Evolutionary conservation across 2,797 vertebrate species (phyloP).

Genomic region (Natrix natrix): DNA sequence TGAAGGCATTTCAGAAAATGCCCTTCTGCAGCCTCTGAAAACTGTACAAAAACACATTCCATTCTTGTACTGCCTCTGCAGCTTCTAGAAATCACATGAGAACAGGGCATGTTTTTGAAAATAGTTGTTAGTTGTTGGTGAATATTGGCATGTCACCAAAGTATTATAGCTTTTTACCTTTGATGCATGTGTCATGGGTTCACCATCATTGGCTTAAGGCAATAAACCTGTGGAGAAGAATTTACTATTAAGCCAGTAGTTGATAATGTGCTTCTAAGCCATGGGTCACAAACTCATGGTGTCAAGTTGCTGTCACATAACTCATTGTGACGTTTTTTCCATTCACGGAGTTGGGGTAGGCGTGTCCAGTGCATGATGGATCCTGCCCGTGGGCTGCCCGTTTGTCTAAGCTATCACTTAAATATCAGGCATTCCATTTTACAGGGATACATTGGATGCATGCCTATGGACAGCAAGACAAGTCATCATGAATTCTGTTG

Average conservation of each 20-base stretch:
- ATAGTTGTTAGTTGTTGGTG: background rate
- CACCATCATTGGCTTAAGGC: background rate
- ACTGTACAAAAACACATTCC: background rate
- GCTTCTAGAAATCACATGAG: background rate
- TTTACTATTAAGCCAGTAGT: background rate
- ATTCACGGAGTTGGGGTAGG: too few species aligned
- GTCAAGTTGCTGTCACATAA: too few species aligned
- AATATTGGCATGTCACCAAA: background rate
- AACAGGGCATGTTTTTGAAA: background rate
- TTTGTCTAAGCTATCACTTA: background rate
- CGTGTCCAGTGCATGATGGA: too few species aligned
- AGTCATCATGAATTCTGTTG: background rate
- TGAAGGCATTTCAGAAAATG: background rate
- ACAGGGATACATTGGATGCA: background rate
- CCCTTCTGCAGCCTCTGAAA: background rate
- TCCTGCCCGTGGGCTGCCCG: accelerated
- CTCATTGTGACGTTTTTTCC: too few species aligned
- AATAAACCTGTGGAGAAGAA: background rate
- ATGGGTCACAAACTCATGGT: too few species aligned
- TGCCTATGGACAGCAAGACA: background rate
- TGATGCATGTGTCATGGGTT: background rate
- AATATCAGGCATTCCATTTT: background rate
- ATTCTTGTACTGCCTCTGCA: background rate
- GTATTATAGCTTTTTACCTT: background rate
- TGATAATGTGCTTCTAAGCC: background rate